Evolutionary conservation across 2,888 invertebrate genomes (phyloP).

Genomic region (Cosmorhoe ocellata): DNA sequence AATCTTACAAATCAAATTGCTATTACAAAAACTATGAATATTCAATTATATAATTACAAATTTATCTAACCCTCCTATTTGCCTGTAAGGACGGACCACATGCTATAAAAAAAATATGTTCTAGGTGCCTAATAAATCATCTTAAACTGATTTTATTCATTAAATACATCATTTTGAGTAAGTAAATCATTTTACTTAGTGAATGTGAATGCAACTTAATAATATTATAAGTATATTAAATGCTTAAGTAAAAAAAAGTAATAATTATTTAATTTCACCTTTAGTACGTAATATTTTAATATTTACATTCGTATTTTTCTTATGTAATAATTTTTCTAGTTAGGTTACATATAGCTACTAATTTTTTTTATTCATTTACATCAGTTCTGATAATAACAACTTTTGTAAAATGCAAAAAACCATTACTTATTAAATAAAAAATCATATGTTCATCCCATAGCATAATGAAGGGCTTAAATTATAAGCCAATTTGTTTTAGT

Average conservation of each 20-base stretch:
- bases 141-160: not conserved
- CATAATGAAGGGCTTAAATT: too few species aligned
- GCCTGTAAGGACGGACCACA: conserved; percentile 16
- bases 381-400: too few species aligned
- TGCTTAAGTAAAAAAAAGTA: not conserved
- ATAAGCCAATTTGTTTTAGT: too few species aligned
- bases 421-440: too few species aligned
- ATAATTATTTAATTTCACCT: too few species aligned
- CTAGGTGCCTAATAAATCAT: not conserved
- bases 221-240: conserved; percentile 10
- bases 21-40: too few species aligned
- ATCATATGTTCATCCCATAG: too few species aligned
- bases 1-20: too few species aligned
- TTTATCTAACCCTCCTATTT: conserved; percentile 4
- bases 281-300: conserved; percentile 1
- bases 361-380: not conserved
- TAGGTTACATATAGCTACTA: not conserved
- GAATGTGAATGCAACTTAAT: conserved; percentile 25
- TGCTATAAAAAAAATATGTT: not conserved
- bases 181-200: not conserved
- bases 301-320: conserved; percentile 31
- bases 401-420: too few species aligned
- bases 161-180: too few species aligned
- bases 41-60: too few species aligned
- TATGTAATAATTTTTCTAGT: not conserved